Evolutionary conservation across 2,797 vertebrate genomes (phyloP), one percentile per base, ranked within the genome.

Genomic region (Cossypha polioptera): DNA sequence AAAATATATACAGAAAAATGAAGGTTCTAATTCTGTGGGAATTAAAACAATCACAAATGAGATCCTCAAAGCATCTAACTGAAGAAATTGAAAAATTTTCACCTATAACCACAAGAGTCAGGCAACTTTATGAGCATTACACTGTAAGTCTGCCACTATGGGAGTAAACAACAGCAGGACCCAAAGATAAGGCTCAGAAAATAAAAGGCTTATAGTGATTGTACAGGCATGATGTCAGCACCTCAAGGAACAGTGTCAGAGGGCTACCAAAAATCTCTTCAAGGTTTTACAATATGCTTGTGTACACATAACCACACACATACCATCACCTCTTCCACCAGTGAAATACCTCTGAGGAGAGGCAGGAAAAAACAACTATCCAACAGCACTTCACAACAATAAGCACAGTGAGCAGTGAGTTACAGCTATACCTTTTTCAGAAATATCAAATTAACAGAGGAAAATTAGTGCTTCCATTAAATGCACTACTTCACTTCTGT

Each of bases 391-490:
- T 67, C 14, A 65, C 16, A 87, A 43, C 9, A 61, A 35, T 15
- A 79, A 87, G 55, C 14, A 63, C 22, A 65, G n/a, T n/a, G n/a
- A n/a, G 86, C 90, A 96, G 96, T 97, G 96, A 98, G 88, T 91
- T 86, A 93, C 86, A 94, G 85, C 79, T 88, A 88, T 33, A 94
- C 53, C 82, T 73, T 95, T 83, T 91, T 93, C 87, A 95, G 96
- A 88, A 86, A 77, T 97, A 96, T 90, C 91, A 91, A 97, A 97
- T 97, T 88, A 98, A 91, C 76, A 94, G 94, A 97, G 96, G 95
- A 72, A 98, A 97, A 97, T 51, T 48, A 51, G 16, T 40, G n/a
- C 55, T 88, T 85, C 63, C 86, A 62, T 59, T 53, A 87, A 88
- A 61, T 6, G 2, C 51, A 58, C 18, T 55, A 72, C 43, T 85